Evolutionary conservation across 1,140 invertebrate species (phyloP), one percentile per base, ranked within the genome.

Genomic region (Antheraea pernyi): DNA sequence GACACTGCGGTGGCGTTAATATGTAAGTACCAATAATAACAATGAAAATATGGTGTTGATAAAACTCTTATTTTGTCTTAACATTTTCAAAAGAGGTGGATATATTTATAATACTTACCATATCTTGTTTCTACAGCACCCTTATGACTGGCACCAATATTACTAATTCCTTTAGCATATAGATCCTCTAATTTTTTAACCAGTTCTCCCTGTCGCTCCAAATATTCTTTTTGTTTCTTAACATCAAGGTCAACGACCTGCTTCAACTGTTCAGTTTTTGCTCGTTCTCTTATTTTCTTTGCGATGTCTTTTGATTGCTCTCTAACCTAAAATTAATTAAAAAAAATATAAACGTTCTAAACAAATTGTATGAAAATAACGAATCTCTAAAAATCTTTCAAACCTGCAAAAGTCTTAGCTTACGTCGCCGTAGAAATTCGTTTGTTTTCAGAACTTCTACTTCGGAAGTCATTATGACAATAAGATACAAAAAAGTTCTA

Each of bases 231-330:
- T 77, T 86, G 82, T 77, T 88, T 89, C 46, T 80, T 84, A 16
- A 73, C 71, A 39, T 90, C 84, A 65, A 89, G 59, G 39, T 83
- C 76, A 70, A 73, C 69, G 30, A 82, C 71, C 68, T 90, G 81
- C 62, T 77, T 76, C 65, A 86, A 81, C 70, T 87, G 89, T 79
- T 91, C 90, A 73, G 80, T 75, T 78, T 88, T 90, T 61, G 91
- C 85, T 42, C 86, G 85, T 74, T 90, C 82, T 76, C 91, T 78
- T 72, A 93, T 88, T 83, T 89, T 88, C 74, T 91, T 92, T 18
- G 91, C 91, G 46, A 93, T 92, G 59, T 92, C 91, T 83, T 92
- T 92, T 71, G 91, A 93, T 75, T 93, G 91, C 83, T 93, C 91
- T 66, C 91, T 83, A 71, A 93, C 91, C 91, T 92, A 86, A 73